Evolutionary conservation across 2,113 vertebrate genomes (phyloP).

Genomic region (Boulengeromyrus knoepffleri): DNA sequence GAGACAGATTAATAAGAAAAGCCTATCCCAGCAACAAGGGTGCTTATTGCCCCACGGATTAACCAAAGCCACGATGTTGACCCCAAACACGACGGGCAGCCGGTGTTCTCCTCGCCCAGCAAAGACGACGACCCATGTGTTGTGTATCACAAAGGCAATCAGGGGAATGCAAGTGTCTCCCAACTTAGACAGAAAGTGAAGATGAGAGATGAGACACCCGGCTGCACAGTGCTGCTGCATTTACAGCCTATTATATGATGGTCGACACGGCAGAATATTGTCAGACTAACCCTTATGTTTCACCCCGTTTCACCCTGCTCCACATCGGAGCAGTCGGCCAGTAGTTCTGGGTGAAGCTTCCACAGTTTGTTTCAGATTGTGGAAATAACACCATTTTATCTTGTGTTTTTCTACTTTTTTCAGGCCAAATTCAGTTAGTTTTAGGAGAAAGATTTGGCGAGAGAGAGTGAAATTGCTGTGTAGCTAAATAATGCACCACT

Average conservation of each 20-base stretch:
- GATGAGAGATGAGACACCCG: neutral
- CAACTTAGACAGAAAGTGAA: neutral
- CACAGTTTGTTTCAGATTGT: neutral
- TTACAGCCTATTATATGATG: neutral
- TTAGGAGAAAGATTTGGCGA: neutral
- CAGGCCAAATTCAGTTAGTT: neutral
- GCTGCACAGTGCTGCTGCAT: neutral
- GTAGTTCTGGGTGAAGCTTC: neutral
- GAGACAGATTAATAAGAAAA: constrained; percentile 39
- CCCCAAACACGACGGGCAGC: constrained; percentile 12
- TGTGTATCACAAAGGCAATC: neutral
- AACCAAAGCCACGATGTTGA: constrained; percentile 21
- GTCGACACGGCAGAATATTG: neutral
- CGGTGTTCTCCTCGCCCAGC: neutral
- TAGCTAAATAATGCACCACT: neutral
- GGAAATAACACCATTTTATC: neutral
- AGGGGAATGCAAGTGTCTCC: neutral
- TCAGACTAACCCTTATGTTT: neutral
- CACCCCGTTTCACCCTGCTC: neutral
- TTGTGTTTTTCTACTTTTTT: neutral
- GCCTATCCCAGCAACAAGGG: constrained; percentile 17
- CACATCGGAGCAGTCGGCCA: neutral
- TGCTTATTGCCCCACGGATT: constrained; percentile 28
- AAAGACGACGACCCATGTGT: neutral
- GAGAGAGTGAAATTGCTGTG: neutral